A percentile compares a stretch with the other conserved stretches of the same genome.
Conservation (phyloP, 1,140 invertebrate species). For the Chlorops oryzae region DNA sequence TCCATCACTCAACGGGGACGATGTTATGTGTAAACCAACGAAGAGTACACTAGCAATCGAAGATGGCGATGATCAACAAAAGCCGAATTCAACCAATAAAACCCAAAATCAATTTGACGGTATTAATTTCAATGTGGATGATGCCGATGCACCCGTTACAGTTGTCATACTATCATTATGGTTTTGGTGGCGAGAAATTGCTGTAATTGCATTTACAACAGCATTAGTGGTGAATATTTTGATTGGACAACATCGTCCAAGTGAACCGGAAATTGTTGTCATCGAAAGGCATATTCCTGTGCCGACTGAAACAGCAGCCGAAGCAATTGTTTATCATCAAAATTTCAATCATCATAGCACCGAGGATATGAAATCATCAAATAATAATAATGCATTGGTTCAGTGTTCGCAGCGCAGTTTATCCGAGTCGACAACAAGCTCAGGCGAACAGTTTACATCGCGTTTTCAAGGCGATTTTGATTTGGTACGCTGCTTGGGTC, state of each 20-base stretch:
- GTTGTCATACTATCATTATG: constrained; percentile 63
- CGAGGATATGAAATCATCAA: constrained; percentile 10
- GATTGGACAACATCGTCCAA: constrained; percentile 49
- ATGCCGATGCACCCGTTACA: constrained; percentile 53
- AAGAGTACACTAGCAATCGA: not conserved
- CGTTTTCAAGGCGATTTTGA: constrained; percentile 85
- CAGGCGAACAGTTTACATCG: constrained; percentile 38
- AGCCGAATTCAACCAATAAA: constrained; percentile 29
- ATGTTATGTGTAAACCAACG: constrained; percentile 19
- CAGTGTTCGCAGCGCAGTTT: constrained; percentile 23
- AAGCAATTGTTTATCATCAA: constrained; percentile 42
- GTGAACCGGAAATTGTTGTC: constrained; percentile 43
- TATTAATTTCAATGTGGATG: constrained; percentile 37
- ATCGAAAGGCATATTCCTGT: constrained; percentile 48
- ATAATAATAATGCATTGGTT: constrained; percentile 2
- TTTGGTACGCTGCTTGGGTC: constrained; percentile 74
- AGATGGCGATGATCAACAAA: not conserved
- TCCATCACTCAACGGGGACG: no score
- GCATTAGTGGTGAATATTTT: constrained; percentile 59
- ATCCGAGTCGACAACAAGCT: constrained; percentile 39
- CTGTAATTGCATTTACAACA: constrained; percentile 60
- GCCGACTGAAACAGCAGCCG: constrained; percentile 38
- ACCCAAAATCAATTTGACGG: constrained; percentile 38
- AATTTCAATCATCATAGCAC: constrained; percentile 31
- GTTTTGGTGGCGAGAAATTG: constrained; percentile 79